Conservation (phyloP, 2,113 vertebrate species). For the Regulus satrapa region DNA sequence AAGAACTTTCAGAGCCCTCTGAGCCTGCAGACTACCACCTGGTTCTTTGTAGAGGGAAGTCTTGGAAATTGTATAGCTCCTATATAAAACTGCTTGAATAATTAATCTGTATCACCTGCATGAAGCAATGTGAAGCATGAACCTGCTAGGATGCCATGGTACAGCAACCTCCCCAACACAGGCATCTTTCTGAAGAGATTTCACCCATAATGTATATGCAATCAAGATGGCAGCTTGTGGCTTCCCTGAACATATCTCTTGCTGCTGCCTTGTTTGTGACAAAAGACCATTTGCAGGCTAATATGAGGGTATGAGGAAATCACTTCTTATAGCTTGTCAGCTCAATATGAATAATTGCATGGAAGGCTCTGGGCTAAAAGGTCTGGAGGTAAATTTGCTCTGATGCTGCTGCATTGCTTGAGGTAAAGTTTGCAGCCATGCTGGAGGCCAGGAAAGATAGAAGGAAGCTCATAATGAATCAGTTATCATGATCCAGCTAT, state of each 20-base stretch:
- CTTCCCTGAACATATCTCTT: background rate
- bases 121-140: background rate
- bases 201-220: fast-evolving
- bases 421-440: background rate
- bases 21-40: background rate
- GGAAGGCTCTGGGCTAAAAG: background rate
- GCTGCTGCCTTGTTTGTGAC: background rate
- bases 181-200: background rate
- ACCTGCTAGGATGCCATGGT: background rate
- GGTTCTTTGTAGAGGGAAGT: background rate
- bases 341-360: background rate
- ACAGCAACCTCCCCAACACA: background rate
- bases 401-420: background rate
- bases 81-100: background rate
- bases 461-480: background rate
- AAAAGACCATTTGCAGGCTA: background rate
- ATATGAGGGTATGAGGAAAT: background rate
- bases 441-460: background rate
- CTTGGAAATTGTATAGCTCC: background rate
- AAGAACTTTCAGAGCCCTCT: background rate
- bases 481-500: background rate
- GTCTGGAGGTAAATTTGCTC: background rate
- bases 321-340: background rate
- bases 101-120: background rate
- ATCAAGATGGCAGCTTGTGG: background rate